Conservation (phyloP, 1,140 invertebrate genomes). For the Drosophila ohnishii region DNA sequence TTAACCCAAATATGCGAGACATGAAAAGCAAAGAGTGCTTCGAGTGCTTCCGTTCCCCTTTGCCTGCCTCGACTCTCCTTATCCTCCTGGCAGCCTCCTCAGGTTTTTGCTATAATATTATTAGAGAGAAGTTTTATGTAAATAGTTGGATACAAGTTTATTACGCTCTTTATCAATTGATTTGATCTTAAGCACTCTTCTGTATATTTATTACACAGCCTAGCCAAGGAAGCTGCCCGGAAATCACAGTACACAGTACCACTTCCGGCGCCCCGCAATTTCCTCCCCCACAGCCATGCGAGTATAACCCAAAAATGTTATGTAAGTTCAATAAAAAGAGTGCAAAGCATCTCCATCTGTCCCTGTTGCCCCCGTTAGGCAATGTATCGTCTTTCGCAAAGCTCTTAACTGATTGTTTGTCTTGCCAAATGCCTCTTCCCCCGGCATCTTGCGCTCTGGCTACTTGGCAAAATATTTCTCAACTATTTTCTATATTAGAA, state of each 20-base stretch:
- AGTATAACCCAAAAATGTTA: slow-evolving; percentile 60
- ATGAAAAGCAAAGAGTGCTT: slow-evolving; percentile 55
- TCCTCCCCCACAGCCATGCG: slow-evolving; percentile 23
- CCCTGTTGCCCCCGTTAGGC: slow-evolving; percentile 16
- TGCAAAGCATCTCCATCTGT: slow-evolving; percentile 44
- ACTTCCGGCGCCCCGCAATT: slow-evolving; percentile 61
- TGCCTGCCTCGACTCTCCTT: neutral
- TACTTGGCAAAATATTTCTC: slow-evolving; percentile 77
- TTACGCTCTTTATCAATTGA: slow-evolving; percentile 80
- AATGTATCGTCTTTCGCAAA: slow-evolving; percentile 63
- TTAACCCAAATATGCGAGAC: slow-evolving; percentile 49
- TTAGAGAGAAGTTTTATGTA: slow-evolving; percentile 65
- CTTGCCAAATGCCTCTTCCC: slow-evolving; percentile 69
- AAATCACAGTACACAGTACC: slow-evolving; percentile 68
- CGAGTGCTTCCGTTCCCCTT: slow-evolving; percentile 36
- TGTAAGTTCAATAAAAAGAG: slow-evolving; percentile 74
- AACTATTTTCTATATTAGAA: slow-evolving; percentile 81
- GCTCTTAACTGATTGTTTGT: slow-evolving; percentile 81
- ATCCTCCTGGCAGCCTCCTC: slow-evolving; percentile 37
- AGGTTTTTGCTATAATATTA: slow-evolving; percentile 63
- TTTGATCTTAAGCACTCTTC: slow-evolving; percentile 79
- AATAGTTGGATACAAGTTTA: slow-evolving; percentile 78
- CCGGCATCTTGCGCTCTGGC: slow-evolving; percentile 47
- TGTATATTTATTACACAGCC: slow-evolving; percentile 73
- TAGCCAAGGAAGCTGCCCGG: slow-evolving; percentile 60